Conservation (phyloP, 1,140 invertebrate species). For the Lordiphosa mommai region DNA sequence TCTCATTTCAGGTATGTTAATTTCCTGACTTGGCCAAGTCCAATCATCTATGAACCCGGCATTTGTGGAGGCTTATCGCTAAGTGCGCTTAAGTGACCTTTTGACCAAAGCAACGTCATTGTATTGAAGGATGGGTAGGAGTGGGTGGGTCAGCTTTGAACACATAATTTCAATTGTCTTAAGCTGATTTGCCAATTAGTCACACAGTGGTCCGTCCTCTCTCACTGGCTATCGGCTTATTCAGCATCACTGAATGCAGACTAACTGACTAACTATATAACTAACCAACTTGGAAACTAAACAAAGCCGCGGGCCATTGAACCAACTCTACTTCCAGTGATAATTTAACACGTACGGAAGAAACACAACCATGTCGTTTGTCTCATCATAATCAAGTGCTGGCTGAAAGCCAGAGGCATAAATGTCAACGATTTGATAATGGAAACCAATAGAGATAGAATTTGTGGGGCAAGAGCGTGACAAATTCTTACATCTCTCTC, state of each 20-base stretch:
- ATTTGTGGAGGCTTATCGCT: constrained; percentile 45
- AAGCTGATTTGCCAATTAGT: constrained; percentile 68
- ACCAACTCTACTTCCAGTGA: constrained; percentile 24
- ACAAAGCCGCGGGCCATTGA: constrained; percentile 57
- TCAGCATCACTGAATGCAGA: constrained; percentile 39
- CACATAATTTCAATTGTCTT: constrained; percentile 70
- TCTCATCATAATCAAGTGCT: constrained; percentile 70
- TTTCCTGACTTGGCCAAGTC: constrained; percentile 10
- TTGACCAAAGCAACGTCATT: constrained; percentile 33
- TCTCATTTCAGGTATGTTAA: constrained; percentile 45
- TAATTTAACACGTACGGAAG: constrained; percentile 64
- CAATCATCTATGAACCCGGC: constrained; percentile 23
- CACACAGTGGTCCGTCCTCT: constrained; percentile 8
- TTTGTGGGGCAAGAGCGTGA: constrained; percentile 31
- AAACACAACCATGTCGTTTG: constrained; percentile 34
- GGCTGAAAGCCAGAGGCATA: constrained; percentile 61
- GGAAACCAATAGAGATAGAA: constrained; percentile 22
- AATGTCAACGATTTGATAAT: constrained; percentile 78
- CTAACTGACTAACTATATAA: constrained; percentile 46
- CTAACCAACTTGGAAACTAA: constrained; percentile 69
- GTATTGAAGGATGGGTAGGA: not conserved
- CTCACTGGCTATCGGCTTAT: constrained; percentile 43
- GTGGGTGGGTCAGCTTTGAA: constrained; percentile 5
- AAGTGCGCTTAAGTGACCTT: constrained; percentile 45
- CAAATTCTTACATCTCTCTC: constrained; percentile 35